These are phyloP conservation scores for Isurus oxyrinchus DNA, from an alignment of 2,113 vertebrate genomes.

Conservation along the genomic window DNA sequence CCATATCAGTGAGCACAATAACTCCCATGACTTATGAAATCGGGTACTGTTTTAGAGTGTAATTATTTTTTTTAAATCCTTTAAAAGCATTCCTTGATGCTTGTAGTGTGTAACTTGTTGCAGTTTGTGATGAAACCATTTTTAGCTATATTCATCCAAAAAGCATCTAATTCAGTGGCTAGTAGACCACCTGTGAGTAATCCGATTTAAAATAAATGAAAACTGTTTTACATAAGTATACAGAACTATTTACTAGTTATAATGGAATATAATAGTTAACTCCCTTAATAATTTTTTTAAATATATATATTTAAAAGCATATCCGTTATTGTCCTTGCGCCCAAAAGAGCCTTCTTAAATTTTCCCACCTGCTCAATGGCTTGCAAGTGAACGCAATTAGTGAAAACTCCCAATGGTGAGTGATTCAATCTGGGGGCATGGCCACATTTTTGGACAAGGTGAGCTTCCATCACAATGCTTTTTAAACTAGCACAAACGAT, in stretches of 20 bases:
- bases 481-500: not conserved
- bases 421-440: not conserved
- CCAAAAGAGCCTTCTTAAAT: not conserved
- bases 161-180: not conserved
- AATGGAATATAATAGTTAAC: too few species aligned
- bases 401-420: not conserved
- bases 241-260: not conserved
- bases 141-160: too few species aligned
- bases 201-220: not conserved
- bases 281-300: not conserved
- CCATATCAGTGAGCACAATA: too few species aligned
- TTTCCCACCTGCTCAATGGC: not conserved
- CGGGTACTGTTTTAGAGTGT: too few species aligned
- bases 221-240: not conserved
- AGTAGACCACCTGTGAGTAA: not conserved
- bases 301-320: not conserved
- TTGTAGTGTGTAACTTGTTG: not conserved
- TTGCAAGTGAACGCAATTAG: not conserved
- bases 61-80: too few species aligned
- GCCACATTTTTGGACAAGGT: not conserved
- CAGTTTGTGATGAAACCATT: not conserved
- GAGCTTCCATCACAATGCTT: not conserved
- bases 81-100: not conserved
- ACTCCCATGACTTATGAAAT: too few species aligned
- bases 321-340: not conserved